Evolutionary conservation across 2,113 vertebrate genomes (phyloP).

Genomic region (Smithornis capensis): DNA sequence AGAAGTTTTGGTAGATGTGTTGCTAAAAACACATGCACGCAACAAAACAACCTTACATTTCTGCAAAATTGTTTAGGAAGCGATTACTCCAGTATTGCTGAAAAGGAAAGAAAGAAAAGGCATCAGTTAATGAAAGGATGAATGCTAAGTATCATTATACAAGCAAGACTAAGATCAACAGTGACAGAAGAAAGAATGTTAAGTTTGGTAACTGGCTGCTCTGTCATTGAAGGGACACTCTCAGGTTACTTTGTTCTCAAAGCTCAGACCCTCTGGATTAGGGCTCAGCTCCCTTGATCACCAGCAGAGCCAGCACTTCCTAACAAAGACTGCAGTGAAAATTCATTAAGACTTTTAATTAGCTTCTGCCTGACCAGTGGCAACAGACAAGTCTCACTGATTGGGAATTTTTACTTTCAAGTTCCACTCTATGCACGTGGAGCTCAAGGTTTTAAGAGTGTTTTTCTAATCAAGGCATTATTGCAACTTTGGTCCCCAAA

Average conservation of each 20-base stretch:
- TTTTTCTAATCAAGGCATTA: neutral
- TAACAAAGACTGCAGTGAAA: neutral
- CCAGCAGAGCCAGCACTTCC: neutral
- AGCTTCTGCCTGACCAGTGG: neutral
- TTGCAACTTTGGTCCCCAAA: neutral
- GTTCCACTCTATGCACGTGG: accelerated
- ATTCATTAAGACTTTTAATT: neutral
- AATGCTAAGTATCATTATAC: conserved; percentile 15
- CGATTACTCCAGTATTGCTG: conserved; percentile 91
- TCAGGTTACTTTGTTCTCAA: conserved; percentile 22
- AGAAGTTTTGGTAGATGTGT: conserved; percentile 87
- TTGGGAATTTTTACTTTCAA: neutral
- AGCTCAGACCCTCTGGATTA: neutral
- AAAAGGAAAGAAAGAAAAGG: conserved; percentile 80
- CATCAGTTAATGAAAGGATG: conserved; percentile 65
- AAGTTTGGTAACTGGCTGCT: conserved; percentile 6
- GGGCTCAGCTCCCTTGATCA: neutral
- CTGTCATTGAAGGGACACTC: conserved; percentile 25
- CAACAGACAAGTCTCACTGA: neutral
- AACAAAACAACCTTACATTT: conserved; percentile 89
- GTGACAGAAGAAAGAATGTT: conserved; percentile 54
- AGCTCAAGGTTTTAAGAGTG: neutral
- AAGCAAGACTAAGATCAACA: conserved; percentile 61
- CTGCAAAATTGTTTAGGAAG: conserved; percentile 85
- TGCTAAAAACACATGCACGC: conserved; percentile 94